These are phyloP conservation scores for Phylloscopus whistleri DNA, from an alignment of 2,113 vertebrate species.

Conservation along the genomic window DNA sequence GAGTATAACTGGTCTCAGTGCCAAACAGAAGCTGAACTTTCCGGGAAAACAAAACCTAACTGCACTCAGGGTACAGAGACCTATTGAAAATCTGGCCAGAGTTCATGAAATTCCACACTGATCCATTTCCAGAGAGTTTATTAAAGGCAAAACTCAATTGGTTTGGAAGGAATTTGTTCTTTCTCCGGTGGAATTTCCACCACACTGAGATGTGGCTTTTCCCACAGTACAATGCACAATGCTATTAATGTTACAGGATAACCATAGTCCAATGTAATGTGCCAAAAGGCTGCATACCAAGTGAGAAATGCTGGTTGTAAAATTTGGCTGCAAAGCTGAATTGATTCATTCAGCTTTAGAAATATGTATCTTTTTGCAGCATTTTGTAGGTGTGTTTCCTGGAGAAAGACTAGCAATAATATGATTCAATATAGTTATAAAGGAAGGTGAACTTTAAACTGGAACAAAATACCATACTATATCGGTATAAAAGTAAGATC, in stretches of 20 bases:
- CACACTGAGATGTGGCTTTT: neutral
- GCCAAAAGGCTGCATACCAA: conserved; percentile 27
- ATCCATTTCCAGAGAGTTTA: neutral
- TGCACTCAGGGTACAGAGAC: neutral
- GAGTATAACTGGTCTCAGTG: neutral
- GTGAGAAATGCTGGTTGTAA: neutral
- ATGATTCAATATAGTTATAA: neutral
- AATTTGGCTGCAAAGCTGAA: conserved; percentile 13
- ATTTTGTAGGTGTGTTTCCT: neutral
- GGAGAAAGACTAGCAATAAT: neutral
- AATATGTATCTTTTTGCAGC: neutral
- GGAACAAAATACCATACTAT: neutral
- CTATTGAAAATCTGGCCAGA: neutral
- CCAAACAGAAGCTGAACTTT: neutral
- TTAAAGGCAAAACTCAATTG: neutral
- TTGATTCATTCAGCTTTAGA: conserved; percentile 42
- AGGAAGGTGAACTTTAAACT: neutral
- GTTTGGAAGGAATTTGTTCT: conserved; percentile 2
- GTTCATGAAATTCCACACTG: neutral
- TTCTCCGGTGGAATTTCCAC: conserved; percentile 5
- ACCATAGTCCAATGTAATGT: neutral
- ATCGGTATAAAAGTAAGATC: neutral
- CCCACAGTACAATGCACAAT: neutral
- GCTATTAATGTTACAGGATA: neutral
- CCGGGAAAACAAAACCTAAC: neutral